Evolutionary conservation across 2,888 invertebrate genomes (phyloP).

Genomic region (Philopedon plagiatum): DNA sequence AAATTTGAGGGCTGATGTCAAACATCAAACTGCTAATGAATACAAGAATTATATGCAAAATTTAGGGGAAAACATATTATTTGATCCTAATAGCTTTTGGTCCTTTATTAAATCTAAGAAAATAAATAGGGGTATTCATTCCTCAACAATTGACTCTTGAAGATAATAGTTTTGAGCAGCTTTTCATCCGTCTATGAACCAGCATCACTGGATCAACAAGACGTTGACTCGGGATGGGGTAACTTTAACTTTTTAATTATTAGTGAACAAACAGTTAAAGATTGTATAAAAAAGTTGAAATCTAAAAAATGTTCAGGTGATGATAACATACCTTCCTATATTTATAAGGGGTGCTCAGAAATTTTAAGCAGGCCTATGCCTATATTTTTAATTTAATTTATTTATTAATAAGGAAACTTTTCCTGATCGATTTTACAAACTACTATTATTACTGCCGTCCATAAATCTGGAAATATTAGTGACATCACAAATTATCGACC

Average conservation of each 20-base stretch:
- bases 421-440: no score
- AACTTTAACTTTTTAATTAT: not conserved
- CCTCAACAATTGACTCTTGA: not conserved
- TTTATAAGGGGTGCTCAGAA: constrained; percentile 36
- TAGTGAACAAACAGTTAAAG: not conserved
- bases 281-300: constrained; percentile 26
- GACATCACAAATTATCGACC: no score
- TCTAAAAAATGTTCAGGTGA: constrained; percentile 27
- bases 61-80: not conserved
- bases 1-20: no score
- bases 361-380: constrained; percentile 11
- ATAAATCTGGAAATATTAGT: no score
- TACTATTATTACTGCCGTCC: no score
- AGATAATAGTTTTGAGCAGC: not conserved
- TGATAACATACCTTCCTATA: constrained; percentile 38
- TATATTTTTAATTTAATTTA: constrained; percentile 36
- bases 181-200: not conserved
- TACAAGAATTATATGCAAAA: no score
- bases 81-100: not conserved
- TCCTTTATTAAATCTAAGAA: not conserved
- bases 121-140: not conserved
- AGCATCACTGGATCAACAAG: not conserved
- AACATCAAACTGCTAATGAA: no score
- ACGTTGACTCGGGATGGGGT: not conserved
- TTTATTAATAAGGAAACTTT: not conserved